Base-by-base conservation (phyloP, 2,113 vertebrate species). In the Lophotis ruficrista region DNA sequence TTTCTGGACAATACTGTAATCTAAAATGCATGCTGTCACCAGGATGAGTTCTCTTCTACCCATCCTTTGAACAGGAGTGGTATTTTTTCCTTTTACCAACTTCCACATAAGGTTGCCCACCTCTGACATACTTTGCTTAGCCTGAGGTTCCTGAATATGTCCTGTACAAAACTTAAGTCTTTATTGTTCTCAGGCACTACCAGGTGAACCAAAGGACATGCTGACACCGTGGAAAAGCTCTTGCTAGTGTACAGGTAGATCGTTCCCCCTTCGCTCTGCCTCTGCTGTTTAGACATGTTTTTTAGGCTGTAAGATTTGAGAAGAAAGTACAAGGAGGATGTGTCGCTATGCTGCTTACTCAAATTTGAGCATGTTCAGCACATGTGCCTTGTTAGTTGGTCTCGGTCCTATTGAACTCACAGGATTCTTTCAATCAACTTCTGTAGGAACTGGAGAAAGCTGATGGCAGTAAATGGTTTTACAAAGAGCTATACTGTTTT, bases 401-500 rank as follows among this genome's bases (percentile, higher is more conserved):
- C 69, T 89, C 3, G 1, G 53, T 87, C 38, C 80, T n/a, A 3
- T 12, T 51, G 81, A 93, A 87, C 22, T 68, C 24, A 37, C 1
- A 4, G 73, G 57, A 35, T 85, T 31, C 70, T 51, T 87, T 85
- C 94, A 92, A 9, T 78, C 77, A 48, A 3, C 28, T 93, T 81
- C 64, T 53, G 35, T 53, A 83, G 88, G 48, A 79, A 12, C 2
- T 90, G 72, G 16, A 82, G 27, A 48, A 80, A 71, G 56, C 56
- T 83, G 85, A 23, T 50, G 62, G 48, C 43, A 57, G 57, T 75
- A 84, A 92, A 94, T 37, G 57, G 66, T 60, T 92, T 90, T 87
- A 85, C 50, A 82, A 89, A 90, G 73, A 85, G 33, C 43, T 85
- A 30, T 65, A n/a, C 58, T 87, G 79, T 24, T 83, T 95, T 94